Evolutionary conservation across 1,140 invertebrate genomes (phyloP), one percentile per base, ranked within the genome.

Genomic region (Bombus waltoni): DNA sequence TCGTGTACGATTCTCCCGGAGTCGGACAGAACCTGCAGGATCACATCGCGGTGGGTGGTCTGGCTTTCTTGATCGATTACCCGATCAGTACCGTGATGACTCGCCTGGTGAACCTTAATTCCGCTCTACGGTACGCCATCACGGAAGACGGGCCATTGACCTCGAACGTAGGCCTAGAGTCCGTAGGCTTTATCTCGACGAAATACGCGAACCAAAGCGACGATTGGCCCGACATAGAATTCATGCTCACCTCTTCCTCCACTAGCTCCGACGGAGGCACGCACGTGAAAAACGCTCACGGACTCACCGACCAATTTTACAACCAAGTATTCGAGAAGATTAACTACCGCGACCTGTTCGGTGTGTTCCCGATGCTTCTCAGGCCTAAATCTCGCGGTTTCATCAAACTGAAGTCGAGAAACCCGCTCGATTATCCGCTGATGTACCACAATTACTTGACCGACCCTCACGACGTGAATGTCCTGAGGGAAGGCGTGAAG

Each of bases 201-300:
- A 98, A 98, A 93, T 98, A 98, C 92, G 97, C 97, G 0, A 98
- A 98, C 92, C 95, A 96, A 82, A 96, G 96, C 1, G 97, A 98
- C 83, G 98, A 98, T 91, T 98, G 98, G 97, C 98, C 98, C 0
- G 98, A 99, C 91, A 98, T 98, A 80, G 97, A 98, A 88, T 98
- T 98, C 91, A 98, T 98, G 97, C 95, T 98, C 92, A 97, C 97
- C 0, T 97, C 97, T n/a, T 96, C 97, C 0, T 97, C 97, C 0
- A 97, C 97, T 0, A 97, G 96, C 73, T 98, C 97, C 0, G 98
- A 98, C 88, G 97, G 97, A n/a, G 97, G 97, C 0, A 96, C 96
- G 0, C 96, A 97, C 83, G 97, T 97, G 0, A 97, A 97, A 89
- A 96, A 95, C 66, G 97, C 98, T 1, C 98, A 98, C 89, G 97